Base-by-base conservation (phyloP, 2,797 vertebrate genomes). In the Acrocephalus scirpaceus region DNA sequence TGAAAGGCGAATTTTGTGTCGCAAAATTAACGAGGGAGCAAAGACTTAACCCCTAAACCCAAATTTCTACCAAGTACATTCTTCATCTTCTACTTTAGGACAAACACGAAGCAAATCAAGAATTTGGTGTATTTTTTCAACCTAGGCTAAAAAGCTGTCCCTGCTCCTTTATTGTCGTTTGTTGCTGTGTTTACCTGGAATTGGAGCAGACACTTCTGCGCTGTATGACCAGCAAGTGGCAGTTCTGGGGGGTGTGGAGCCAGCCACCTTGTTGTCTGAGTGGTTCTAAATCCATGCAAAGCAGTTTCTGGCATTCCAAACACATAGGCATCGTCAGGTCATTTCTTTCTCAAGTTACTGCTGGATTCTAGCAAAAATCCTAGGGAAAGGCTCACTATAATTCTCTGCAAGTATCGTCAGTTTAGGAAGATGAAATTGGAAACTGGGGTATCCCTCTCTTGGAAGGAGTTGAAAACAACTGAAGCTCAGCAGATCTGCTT, bases 351-450 rank as follows among this genome's bases (percentile, higher is more conserved):
- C 56, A 69, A 27, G n/a, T 90, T 86, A 47, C 69, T 73, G 20
- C 50, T 48, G 44, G 19, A 17, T 94, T 81, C 54, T 36, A 76
- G 76, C 19, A 95, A 80, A 95, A 89, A 57, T 57, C 66, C 17
- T 44, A 65, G 42, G 45, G 75, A 89, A 66, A 50, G 7, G 3
- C 40, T 83, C 32, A 11, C 22, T 80, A 1, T 62, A 47, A 58
- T 74, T 62, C 27, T 90, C 13, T 54, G n/a, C 21, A 62, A 69
- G 44, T 62, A 45, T 48, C 60, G 20, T 11, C 72, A 29, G 3
- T 86, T 93, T 70, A 65, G n/a, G 73, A 71, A 92, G 50, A 62
- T 69, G 13, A 84, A 86, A 69, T 34, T 58, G 73, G 34, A 83
- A 90, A 58, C 42, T 36, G 58, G 42, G 36, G 11, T 71, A 56